phyloP scores from a whole-genome alignment of 2,797 vertebrate genomes.

The Rhinophrynus dorsalis region DNA sequence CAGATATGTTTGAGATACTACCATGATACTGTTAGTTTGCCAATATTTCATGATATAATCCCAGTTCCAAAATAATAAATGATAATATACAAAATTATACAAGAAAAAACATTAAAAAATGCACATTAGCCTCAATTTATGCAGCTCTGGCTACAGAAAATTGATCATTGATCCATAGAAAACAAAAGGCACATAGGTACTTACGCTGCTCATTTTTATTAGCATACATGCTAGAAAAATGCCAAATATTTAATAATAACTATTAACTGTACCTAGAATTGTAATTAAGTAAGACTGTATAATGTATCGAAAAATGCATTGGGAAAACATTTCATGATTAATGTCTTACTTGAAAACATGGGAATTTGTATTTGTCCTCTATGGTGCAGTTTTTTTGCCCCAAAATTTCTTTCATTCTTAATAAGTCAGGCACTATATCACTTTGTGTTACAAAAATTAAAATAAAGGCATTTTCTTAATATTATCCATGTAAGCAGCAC shows the following conservation, averaged over 20 bases:
- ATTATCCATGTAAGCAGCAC: too few relatives aligned
- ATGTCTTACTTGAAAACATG: too few relatives aligned
- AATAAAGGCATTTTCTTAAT: too few relatives aligned
- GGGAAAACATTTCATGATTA: not conserved
- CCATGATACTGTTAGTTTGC: not conserved
- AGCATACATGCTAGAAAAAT: constrained; percentile 12
- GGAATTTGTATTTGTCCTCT: too few relatives aligned
- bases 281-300: not conserved
- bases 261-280: not conserved
- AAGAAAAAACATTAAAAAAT: too few relatives aligned
- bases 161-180: not conserved
- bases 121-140: constrained; percentile 12
- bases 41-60: not conserved
- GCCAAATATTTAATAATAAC: not conserved
- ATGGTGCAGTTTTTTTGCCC: too few relatives aligned
- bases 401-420: too few relatives aligned
- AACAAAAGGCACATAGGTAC: not conserved
- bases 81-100: constrained; percentile 19
- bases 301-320: not conserved
- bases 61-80: not conserved
- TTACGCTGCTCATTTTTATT: not conserved
- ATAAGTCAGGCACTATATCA: too few relatives aligned
- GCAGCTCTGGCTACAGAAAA: not conserved
- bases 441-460: too few relatives aligned
- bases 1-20: constrained; percentile 11